phyloP scores from a whole-genome alignment of 2,113 vertebrate genomes.

The Potamarius usumacintae region DNA sequence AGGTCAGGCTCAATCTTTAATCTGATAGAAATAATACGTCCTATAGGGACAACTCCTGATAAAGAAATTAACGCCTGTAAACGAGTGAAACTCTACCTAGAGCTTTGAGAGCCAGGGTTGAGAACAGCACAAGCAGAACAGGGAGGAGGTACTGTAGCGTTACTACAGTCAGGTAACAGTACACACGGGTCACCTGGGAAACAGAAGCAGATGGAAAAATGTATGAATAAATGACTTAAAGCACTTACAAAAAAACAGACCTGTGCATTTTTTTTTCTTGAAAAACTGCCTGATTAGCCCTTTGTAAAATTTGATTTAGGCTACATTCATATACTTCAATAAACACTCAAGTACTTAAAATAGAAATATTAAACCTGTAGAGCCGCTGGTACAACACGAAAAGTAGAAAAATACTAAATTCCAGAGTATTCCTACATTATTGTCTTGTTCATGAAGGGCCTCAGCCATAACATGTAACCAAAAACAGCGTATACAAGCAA shows the following conservation, averaged over 20 bases:
- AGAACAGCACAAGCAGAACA: slow-evolving; percentile 84
- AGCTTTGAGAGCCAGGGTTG: slow-evolving; percentile 83
- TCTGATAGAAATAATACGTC: background rate
- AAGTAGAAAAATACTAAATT: background rate
- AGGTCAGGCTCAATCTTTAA: background rate
- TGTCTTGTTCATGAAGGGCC: background rate
- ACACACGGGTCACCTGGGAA: slow-evolving; percentile 85
- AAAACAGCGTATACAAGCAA: background rate
- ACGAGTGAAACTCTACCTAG: slow-evolving; percentile 74
- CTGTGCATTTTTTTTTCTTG: background rate
- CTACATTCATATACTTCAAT: background rate
- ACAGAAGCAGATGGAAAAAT: slow-evolving; percentile 14
- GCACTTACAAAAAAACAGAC: background rate
- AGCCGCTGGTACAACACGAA: no score
- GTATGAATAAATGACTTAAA: background rate
- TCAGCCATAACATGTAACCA: background rate
- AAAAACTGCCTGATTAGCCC: background rate
- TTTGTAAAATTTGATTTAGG: background rate
- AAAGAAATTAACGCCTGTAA: background rate
- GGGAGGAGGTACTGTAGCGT: slow-evolving; percentile 91
- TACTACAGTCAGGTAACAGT: slow-evolving; percentile 90
- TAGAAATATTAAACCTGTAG: background rate
- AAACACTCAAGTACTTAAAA: background rate
- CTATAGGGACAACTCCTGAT: background rate
- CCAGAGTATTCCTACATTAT: background rate